Evolutionary conservation across 2,888 invertebrate species (phyloP), one percentile per base, ranked within the genome.

Genomic region (Drosophila neonasuta): DNA sequence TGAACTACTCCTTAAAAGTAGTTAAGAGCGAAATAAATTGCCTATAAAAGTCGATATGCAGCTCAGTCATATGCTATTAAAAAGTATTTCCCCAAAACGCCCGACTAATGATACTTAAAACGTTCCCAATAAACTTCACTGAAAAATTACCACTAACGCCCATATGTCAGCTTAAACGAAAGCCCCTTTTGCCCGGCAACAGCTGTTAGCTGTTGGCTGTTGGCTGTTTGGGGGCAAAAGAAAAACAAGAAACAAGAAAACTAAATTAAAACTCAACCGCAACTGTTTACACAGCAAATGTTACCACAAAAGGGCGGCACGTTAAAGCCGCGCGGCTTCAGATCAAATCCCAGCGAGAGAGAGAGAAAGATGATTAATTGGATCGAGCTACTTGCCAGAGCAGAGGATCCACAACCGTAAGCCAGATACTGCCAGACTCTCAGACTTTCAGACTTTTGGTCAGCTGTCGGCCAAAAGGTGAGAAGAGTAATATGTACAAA

Each of bases 281-380:
- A 83, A 83, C 83, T 87, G 87, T 86, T 87, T 83, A 83, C 86
- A 86, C 79, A 83, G 86, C 83, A 87, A 83, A 83, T 87, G 87
- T 87, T 87, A 68, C 86, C 83, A 71, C 83, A 72, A 82, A 82
- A 70, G 57, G 75, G 83, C 77, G 70, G 78, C 81, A 50, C 29
- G 50, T 54, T 59, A 67, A 69, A 61, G 72, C 65, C 57, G 50
- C 46, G 42, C 46, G 42, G 29, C 36, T 13, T 15, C 45, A 59
- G 54, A 59, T 48, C 50, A 65, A 80, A 73, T 79, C 84, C 77
- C 83, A 42, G 30, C 50, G 44, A 46, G 30, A 56, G 44, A 46
- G 30, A 52, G 44, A 46, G 54, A 49, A 68, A 80, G 51, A 85
- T 87, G 83, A 83, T 83, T 87, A 87, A 83, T 83, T 74, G 66